phyloP scores from a whole-genome alignment of 37 sponge, comb jelly and placozoan species.

The Chondrilla cf. caribensis region DNA sequence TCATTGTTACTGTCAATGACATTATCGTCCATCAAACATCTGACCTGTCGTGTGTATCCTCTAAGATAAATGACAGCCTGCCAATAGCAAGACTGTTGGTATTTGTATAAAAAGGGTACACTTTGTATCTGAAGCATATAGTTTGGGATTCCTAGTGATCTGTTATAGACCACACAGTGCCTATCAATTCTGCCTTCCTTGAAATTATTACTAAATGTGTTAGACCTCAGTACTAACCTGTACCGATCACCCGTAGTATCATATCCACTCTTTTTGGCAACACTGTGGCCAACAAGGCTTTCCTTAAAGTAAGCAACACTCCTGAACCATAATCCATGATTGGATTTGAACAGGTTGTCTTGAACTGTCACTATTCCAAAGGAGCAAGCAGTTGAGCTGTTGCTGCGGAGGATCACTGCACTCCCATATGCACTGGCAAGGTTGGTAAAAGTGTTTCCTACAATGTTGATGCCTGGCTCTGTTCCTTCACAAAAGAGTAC shows the following conservation, averaged over 20 bases:
- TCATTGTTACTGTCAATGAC: neutral
- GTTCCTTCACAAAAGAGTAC: neutral
- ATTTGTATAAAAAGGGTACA: neutral
- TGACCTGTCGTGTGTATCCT: neutral
- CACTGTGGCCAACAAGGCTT: neutral
- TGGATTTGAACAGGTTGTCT: no score
- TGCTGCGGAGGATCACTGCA: neutral
- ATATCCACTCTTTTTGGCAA: neutral
- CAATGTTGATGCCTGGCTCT: neutral
- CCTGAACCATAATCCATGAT: no score
- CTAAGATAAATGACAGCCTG: neutral
- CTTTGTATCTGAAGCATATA: neutral
- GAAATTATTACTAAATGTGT: neutral
- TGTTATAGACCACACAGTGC: neutral
- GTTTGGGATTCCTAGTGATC: neutral
- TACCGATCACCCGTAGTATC: neutral
- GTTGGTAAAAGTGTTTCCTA: neutral
- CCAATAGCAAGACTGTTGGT: constrained; percentile 1
- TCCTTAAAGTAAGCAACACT: neutral
- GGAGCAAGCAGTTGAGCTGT: no score
- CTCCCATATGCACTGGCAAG: no score
- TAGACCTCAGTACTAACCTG: neutral
- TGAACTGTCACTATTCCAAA: no score
- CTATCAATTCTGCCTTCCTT: neutral
- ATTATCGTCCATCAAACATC: neutral